Evolutionary conservation across 2,888 invertebrate genomes (phyloP).

Genomic region (Erannis defoliaria): DNA sequence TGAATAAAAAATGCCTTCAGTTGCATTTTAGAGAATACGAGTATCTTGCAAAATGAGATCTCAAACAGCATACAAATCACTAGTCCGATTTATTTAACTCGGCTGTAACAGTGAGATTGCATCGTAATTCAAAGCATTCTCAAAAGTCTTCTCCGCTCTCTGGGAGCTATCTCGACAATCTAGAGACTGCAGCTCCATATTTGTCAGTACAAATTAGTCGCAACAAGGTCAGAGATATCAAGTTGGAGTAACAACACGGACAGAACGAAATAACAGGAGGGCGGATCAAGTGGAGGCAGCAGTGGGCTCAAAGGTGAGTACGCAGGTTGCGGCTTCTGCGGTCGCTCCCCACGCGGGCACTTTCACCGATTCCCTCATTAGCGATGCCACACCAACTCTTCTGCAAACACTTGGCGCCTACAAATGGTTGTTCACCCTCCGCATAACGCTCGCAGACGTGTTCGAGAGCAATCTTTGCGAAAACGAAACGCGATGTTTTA

Average conservation of each 20-base stretch:
- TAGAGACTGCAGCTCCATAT: conserved; percentile 36
- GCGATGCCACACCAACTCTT: conserved; percentile 73
- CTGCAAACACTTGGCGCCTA: conserved; percentile 76
- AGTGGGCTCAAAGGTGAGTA: conserved; percentile 49
- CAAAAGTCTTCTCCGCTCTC: conserved; percentile 11
- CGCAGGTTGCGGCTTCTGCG: conserved; percentile 58
- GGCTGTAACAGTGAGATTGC: conserved; percentile 10
- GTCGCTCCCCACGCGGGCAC: conserved; percentile 62
- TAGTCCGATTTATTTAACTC: conserved; percentile 16
- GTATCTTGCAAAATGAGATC: not conserved
- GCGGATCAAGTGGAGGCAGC: conserved; percentile 45
- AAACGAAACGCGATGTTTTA: conserved; percentile 45
- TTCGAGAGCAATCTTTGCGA: conserved; percentile 53
- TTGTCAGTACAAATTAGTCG: conserved; percentile 47
- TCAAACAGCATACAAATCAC: conserved; percentile 11
- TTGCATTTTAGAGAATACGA: too few species aligned
- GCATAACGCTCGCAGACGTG: conserved; percentile 53
- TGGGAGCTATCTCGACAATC: conserved; percentile 22
- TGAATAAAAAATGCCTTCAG: too few species aligned
- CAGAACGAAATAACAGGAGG: conserved; percentile 53
- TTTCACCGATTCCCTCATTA: conserved; percentile 79
- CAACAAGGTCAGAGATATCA: conserved; percentile 51
- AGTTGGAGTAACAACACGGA: conserved; percentile 34
- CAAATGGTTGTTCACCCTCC: conserved; percentile 69
- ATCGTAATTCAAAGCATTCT: conserved; percentile 11